phyloP scores from a whole-genome alignment of 2,888 invertebrate genomes.

The Drosophila paramelanica region DNA sequence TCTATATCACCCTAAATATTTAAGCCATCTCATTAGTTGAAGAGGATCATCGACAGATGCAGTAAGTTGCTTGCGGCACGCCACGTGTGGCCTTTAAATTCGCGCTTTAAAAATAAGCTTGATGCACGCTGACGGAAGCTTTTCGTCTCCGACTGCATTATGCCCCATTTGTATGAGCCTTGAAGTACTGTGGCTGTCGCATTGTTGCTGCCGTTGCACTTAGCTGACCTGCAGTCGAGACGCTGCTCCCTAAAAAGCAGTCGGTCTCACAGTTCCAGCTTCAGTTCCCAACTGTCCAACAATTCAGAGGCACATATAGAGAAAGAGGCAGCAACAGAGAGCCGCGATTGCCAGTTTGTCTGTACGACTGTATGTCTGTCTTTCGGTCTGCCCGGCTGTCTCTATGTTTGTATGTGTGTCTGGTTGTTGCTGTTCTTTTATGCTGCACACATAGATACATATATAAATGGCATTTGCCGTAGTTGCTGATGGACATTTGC shows the following conservation, averaged over 20 bases:
- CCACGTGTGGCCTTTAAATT: slow-evolving; percentile 43
- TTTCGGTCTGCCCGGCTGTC: too few species aligned
- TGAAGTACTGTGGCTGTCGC: slow-evolving; percentile 17
- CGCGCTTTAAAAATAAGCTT: slow-evolving; percentile 28
- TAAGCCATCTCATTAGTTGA: slow-evolving; percentile 64
- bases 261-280: slow-evolving; percentile 12
- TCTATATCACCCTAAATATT: slow-evolving; percentile 45
- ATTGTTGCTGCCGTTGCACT: slow-evolving; percentile 65
- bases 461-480: slow-evolving; percentile 55
- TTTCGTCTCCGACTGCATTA: slow-evolving; percentile 35
- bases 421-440: slow-evolving; percentile 55
- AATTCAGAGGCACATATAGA: slow-evolving; percentile 23
- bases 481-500: slow-evolving; percentile 78
- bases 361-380: slow-evolving; percentile 10
- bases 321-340: slow-evolving; percentile 6
- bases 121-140: slow-evolving; percentile 19
- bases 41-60: slow-evolving; percentile 10
- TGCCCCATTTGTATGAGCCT: slow-evolving; percentile 37
- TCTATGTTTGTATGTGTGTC: slow-evolving; percentile 22
- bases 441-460: slow-evolving; percentile 45
- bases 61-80: slow-evolving; percentile 1
- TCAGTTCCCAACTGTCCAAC: slow-evolving; percentile 35
- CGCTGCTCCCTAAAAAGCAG: slow-evolving; percentile 46
- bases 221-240: slow-evolving; percentile 63
- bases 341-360: slow-evolving; percentile 19